phyloP scores from a whole-genome alignment of 2,888 invertebrate genomes.

The Anthophora plumipes region DNA sequence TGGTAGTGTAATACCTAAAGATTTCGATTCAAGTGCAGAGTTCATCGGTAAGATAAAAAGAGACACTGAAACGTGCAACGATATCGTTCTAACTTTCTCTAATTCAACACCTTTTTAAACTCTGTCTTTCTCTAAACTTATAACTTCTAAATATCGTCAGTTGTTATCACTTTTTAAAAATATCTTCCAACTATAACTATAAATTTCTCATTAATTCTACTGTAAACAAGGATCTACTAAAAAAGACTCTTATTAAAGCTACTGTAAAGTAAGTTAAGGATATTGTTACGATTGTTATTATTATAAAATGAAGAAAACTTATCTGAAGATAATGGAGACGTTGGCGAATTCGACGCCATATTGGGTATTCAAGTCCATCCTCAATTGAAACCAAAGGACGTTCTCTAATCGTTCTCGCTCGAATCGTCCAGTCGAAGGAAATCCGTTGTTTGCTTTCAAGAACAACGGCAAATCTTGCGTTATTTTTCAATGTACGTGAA shows the following conservation, averaged over 20 bases:
- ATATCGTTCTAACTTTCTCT: neutral
- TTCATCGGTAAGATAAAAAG: neutral
- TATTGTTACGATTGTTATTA: neutral
- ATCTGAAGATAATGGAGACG: neutral
- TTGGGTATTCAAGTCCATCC: slow-evolving; percentile 26
- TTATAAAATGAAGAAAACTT: neutral
- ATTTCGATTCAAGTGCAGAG: neutral
- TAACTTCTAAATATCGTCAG: slow-evolving; percentile 13
- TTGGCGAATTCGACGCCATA: neutral
- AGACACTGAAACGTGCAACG: neutral
- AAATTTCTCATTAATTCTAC: slow-evolving; percentile 29
- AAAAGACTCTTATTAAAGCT: neutral
- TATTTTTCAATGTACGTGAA: slow-evolving; percentile 74
- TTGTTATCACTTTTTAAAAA: neutral
- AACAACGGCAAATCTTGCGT: slow-evolving; percentile 66
- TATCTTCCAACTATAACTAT: slow-evolving; percentile 42
- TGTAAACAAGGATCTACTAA: too few relatives aligned
- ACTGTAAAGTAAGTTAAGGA: neutral
- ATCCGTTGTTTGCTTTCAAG: slow-evolving; percentile 71
- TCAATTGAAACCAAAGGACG: slow-evolving; percentile 24
- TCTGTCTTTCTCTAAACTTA: neutral
- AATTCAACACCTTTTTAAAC: neutral
- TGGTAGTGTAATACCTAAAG: neutral
- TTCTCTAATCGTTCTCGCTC: slow-evolving; percentile 75
- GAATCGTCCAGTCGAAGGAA: slow-evolving; percentile 66